These are phyloP conservation scores for Geococcyx californianus DNA, from an alignment of 2,113 vertebrate species.

Conservation along the genomic window DNA sequence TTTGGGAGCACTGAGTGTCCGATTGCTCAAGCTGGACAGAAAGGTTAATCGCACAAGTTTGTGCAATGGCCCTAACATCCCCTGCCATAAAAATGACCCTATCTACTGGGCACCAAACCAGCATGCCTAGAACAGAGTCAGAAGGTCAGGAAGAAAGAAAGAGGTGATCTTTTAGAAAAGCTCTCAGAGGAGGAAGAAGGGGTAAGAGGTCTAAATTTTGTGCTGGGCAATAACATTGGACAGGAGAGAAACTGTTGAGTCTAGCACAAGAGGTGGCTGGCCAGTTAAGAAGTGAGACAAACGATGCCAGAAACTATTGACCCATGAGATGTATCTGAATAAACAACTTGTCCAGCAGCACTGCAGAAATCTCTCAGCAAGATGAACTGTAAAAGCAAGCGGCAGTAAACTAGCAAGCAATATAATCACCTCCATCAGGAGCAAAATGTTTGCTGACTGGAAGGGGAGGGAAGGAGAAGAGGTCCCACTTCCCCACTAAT, in stretches of 20 bases:
- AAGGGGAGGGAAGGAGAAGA: not conserved
- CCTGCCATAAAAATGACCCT: not conserved
- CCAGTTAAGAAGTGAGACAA: not conserved
- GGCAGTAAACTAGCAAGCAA: not conserved
- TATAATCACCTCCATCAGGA: not conserved
- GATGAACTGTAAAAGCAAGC: not conserved
- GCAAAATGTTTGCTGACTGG: not conserved
- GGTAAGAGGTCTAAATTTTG: not conserved
- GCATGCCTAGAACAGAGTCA: not conserved
- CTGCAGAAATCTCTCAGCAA: not conserved
- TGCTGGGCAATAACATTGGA: not conserved
- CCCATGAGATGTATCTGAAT: not conserved
- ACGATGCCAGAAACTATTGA: not conserved
- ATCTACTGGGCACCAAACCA: not conserved
- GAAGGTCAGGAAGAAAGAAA: not conserved
- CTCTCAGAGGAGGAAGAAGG: accelerated
- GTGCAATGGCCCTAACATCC: not conserved
- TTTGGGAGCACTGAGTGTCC: not conserved
- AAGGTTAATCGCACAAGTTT: not conserved
- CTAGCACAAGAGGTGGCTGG: not conserved
- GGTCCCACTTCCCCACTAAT: not conserved
- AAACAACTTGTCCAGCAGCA: not conserved
- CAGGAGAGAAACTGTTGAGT: not conserved
- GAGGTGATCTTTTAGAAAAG: not conserved
- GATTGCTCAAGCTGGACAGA: not conserved